Evolutionary conservation across 2,888 invertebrate species (phyloP).

Genomic region (Metalampra italica): DNA sequence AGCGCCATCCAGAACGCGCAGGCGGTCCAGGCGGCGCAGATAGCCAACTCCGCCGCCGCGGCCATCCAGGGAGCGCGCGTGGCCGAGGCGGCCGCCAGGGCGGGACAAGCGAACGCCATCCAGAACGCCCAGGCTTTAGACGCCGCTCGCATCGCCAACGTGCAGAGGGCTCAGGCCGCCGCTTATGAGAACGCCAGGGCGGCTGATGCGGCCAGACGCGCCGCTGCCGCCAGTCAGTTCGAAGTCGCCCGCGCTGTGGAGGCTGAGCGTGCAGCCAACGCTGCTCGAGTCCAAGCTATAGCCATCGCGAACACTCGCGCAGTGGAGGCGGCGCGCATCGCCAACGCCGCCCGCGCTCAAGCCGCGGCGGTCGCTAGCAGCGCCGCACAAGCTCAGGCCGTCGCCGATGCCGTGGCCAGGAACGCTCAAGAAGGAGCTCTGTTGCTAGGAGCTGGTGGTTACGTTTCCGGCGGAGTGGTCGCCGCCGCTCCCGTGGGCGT

Average conservation of each 20-base stretch:
- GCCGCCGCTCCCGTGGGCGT: conserved; percentile 20
- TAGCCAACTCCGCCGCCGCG: conserved; percentile 64
- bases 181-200: conserved; percentile 66
- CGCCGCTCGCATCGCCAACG: conserved; percentile 61
- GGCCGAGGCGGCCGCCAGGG: conserved; percentile 62
- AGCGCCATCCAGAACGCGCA: conserved; percentile 71
- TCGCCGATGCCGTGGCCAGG: conserved; percentile 55
- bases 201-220: conserved; percentile 61
- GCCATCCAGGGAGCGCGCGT: conserved; percentile 68
- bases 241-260: conserved; percentile 53
- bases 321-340: conserved; percentile 64
- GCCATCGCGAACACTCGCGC: conserved; percentile 66
- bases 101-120: conserved; percentile 60
- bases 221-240: conserved; percentile 45
- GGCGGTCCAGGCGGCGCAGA: conserved; percentile 62
- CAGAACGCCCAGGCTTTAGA: conserved; percentile 66
- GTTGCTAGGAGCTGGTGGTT: conserved; percentile 42
- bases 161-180: conserved; percentile 68
- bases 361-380: conserved; percentile 52
- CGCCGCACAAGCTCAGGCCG: conserved; percentile 59
- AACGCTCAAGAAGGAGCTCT: conserved; percentile 56
- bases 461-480: conserved; percentile 17
- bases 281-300: conserved; percentile 64
- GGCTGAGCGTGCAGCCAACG: conserved; percentile 58
- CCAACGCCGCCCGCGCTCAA: conserved; percentile 53